Evolutionary conservation across 2,888 invertebrate species (phyloP).

Genomic region (Xylota sylvarum): DNA sequence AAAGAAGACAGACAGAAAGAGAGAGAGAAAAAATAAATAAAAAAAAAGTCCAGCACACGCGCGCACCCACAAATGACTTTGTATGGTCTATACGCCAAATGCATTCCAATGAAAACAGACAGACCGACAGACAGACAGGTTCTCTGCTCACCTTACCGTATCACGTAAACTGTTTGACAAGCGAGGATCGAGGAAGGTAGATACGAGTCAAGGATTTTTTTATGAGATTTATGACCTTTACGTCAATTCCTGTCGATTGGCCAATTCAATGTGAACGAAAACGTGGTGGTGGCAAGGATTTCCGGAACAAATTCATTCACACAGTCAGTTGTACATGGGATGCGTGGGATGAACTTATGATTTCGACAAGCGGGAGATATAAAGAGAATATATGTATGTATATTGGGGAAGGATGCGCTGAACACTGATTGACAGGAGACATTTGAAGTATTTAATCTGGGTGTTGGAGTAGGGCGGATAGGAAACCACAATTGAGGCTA

Average conservation of each 20-base stretch:
- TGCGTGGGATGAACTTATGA: not conserved
- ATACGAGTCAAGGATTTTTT: conserved; percentile 28
- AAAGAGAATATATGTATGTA: not conserved
- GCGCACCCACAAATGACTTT: conserved; percentile 28
- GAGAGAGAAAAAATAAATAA: too few relatives aligned
- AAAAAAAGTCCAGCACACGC: not conserved
- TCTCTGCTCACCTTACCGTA: conserved; percentile 27
- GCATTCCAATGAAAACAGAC: conserved; percentile 38
- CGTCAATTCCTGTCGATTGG: conserved; percentile 50
- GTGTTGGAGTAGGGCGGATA: not conserved
- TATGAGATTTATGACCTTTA: conserved; percentile 55
- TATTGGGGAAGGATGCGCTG: not conserved
- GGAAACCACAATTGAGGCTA: not conserved
- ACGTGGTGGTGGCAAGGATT: conserved; percentile 3
- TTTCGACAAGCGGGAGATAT: conserved; percentile 11
- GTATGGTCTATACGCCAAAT: conserved; percentile 27
- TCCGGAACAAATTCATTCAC: conserved; percentile 29
- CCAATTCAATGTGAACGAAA: conserved; percentile 20
- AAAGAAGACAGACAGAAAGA: too few relatives aligned
- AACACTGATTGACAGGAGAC: conserved; percentile 8
- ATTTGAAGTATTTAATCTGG: conserved; percentile 8
- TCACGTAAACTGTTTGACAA: conserved; percentile 30
- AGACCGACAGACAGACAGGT: conserved; percentile 5
- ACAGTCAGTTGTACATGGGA: not conserved
- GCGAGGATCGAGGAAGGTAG: conserved; percentile 3